A percentile compares a stretch with the other conserved stretches of the same genome.
Conservation (phyloP, 2,888 invertebrate genomes). For the Drosophila dives region DNA sequence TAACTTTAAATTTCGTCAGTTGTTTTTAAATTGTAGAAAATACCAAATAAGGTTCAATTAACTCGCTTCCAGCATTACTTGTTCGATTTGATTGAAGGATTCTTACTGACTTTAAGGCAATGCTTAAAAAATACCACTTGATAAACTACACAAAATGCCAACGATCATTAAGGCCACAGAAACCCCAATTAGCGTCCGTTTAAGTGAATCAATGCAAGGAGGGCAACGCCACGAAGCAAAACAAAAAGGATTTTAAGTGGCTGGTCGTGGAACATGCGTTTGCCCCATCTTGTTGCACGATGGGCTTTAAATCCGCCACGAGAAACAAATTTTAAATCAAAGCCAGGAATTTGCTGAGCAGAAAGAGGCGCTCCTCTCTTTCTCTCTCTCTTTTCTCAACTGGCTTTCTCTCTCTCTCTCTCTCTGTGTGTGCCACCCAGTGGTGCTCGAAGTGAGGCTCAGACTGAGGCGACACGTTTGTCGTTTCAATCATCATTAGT, state of each 20-base stretch:
- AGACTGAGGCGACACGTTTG: constrained; percentile 72
- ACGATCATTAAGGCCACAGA: constrained; percentile 65
- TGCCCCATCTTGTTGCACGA: constrained; percentile 10
- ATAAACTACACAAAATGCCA: constrained; percentile 71
- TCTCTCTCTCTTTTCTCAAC: not conserved
- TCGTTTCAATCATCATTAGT: constrained; percentile 85
- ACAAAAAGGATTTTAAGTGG: constrained; percentile 37
- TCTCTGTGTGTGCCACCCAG: not conserved
- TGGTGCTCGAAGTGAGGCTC: constrained; percentile 20
- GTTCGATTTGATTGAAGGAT: not conserved
- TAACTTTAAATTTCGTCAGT: not conserved
- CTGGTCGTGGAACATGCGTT: constrained; percentile 25
- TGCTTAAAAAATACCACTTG: constrained; percentile 51
- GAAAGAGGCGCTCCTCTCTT: constrained; percentile 16
- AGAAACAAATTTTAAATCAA: constrained; percentile 74
- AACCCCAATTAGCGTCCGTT: constrained; percentile 72
- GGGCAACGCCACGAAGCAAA: constrained; percentile 23
- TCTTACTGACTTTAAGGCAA: constrained; percentile 6
- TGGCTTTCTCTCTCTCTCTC: constrained; percentile 8
- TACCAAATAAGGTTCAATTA: not conserved
- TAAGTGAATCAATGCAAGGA: constrained; percentile 73
- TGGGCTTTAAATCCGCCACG: constrained; percentile 41
- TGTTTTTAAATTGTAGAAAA: not conserved
- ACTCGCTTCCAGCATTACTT: not conserved
- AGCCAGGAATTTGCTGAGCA: constrained; percentile 58